Evolutionary conservation across 2,113 vertebrate genomes (phyloP).

Genomic region (Pungitius pungitius): DNA sequence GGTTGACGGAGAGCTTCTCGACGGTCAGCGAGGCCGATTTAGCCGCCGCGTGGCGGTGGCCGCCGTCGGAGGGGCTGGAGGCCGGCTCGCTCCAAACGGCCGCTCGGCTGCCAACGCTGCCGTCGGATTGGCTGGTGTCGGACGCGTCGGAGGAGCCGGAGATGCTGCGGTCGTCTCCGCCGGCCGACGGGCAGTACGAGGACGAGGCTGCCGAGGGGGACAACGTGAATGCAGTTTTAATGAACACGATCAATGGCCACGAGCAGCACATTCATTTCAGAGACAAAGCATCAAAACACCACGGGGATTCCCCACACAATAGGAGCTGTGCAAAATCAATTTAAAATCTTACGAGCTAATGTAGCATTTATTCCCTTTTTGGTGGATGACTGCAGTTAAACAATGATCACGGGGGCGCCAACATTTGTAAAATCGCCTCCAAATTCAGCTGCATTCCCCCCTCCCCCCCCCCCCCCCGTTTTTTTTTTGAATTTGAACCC

Average conservation of each 20-base stretch:
- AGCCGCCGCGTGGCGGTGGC: slow-evolving; percentile 45
- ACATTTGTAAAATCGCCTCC: background rate
- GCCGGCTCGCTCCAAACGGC: slow-evolving; percentile 86
- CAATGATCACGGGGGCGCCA: background rate
- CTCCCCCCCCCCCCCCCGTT: too few species aligned
- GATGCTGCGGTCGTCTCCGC: slow-evolving; percentile 88
- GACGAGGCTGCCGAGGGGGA: slow-evolving; percentile 61
- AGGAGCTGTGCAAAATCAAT: too few species aligned
- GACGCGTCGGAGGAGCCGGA: slow-evolving; percentile 90
- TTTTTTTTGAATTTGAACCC: background rate
- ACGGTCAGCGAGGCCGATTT: slow-evolving; percentile 75
- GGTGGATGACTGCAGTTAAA: background rate
- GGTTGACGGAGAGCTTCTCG: slow-evolving; percentile 79
- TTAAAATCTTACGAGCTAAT: slow-evolving; percentile 25
- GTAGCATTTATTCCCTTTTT: background rate
- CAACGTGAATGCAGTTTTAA: background rate
- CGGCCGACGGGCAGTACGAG: slow-evolving; percentile 64
- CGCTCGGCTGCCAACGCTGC: slow-evolving; percentile 86
- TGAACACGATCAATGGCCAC: slow-evolving; percentile 9
- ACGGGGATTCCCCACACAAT: slow-evolving; percentile 10
- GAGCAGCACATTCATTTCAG: background rate
- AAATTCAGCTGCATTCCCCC: background rate
- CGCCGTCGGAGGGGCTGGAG: slow-evolving; percentile 63
- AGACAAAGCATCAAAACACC: background rate
- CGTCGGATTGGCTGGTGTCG: slow-evolving; percentile 91